These are phyloP conservation scores for Zaprionus davidi DNA, from an alignment of 1,140 invertebrate species.

Conservation along the genomic window DNA sequence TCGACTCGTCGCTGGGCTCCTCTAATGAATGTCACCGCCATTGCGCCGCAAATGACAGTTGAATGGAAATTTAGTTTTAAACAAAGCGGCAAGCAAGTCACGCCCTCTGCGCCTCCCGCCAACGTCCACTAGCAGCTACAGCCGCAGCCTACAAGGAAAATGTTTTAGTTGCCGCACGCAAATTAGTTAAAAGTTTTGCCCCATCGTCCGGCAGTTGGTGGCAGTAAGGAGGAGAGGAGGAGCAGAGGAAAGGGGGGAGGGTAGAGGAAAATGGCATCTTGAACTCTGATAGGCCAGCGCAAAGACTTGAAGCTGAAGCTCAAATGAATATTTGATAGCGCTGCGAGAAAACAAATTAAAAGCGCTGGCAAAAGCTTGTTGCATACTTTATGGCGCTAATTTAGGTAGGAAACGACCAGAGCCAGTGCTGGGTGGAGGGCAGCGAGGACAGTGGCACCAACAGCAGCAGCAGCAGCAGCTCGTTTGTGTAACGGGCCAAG, in stretches of 20 bases:
- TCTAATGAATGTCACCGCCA: conserved; percentile 49
- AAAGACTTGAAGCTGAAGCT: conserved; percentile 40
- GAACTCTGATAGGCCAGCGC: conserved; percentile 44
- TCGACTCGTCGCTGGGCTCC: not conserved
- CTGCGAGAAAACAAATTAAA: conserved; percentile 72
- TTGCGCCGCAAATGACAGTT: conserved; percentile 72
- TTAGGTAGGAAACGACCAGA: conserved; percentile 47
- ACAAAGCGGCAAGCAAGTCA: conserved; percentile 46
- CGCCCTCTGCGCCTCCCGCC: conserved; percentile 1
- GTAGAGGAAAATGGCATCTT: conserved; percentile 32
- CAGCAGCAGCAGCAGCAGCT: conserved; percentile 4
- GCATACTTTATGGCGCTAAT: conserved; percentile 81
- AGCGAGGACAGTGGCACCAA: not conserved
- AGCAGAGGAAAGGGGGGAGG: not conserved
- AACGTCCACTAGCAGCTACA: not conserved
- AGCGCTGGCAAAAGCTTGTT: conserved; percentile 71
- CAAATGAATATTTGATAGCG: conserved; percentile 78
- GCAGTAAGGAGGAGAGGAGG: not conserved
- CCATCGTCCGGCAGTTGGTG: conserved; percentile 12
- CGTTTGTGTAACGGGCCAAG: conserved; percentile 39
- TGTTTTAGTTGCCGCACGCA: conserved; percentile 73
- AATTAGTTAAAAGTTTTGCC: conserved; percentile 74
- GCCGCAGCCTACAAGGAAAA: conserved; percentile 59
- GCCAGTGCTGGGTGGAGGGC: too few species aligned
- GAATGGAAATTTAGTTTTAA: conserved; percentile 70